Percentiles rank a stretch among this genome's conserved stretches.
phyloP scores from a whole-genome alignment of 2,888 invertebrate species.

The Zootermopsis nevadensis region DNA sequence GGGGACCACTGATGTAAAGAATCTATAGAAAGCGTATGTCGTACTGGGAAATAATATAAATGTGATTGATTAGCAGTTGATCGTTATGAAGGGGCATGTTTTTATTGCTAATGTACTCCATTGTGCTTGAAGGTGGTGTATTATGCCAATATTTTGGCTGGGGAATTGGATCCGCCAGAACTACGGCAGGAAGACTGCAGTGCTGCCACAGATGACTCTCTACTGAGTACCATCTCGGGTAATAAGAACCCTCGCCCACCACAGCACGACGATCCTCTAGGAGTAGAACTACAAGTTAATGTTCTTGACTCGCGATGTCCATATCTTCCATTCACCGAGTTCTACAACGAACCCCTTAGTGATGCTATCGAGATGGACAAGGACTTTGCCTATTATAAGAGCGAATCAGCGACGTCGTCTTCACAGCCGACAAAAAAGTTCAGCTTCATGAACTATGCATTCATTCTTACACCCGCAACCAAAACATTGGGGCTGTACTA shows the following conservation, averaged over 20 bases:
- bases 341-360: constrained; percentile 94
- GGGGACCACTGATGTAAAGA: no score
- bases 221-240: constrained; percentile 63
- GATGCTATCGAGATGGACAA: constrained; percentile 94
- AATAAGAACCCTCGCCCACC: constrained; percentile 64
- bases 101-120: background rate
- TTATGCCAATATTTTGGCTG: constrained; percentile 89
- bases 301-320: constrained; percentile 86
- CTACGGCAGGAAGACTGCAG: constrained; percentile 66
- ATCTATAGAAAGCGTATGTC: no score
- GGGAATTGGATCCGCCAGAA: constrained; percentile 76
- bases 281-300: constrained; percentile 78
- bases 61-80: no score
- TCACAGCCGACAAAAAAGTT: constrained; percentile 68
- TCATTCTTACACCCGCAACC: constrained; percentile 90
- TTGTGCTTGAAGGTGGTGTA: constrained; percentile 74
- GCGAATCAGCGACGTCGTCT: constrained; percentile 60
- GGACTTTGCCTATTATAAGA: constrained; percentile 91
- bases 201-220: constrained; percentile 61
- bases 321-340: constrained; percentile 86
- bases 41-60: no score
- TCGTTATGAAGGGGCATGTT: background rate
- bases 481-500: constrained; percentile 92
- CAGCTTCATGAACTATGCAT: constrained; percentile 91
- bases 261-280: constrained; percentile 72